Evolutionary conservation across 2,797 vertebrate species (phyloP).

Genomic region (Oryzias dopingdopingensis): DNA sequence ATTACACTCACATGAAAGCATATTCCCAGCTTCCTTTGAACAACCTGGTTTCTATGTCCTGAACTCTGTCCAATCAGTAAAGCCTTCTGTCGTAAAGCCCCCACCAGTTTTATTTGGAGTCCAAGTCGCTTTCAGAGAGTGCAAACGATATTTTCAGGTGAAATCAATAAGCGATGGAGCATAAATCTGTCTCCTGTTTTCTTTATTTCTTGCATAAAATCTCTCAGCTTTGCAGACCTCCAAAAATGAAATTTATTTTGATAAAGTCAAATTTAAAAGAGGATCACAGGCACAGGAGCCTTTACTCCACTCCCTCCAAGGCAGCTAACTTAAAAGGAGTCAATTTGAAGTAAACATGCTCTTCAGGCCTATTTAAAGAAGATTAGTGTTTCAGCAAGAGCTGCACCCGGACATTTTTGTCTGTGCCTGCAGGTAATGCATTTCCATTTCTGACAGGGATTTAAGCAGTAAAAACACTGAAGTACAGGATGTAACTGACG

Average conservation of each 20-base stretch:
- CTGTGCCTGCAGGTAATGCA: constrained; percentile 11
- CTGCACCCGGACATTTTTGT: constrained; percentile 36
- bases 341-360: constrained; percentile 4
- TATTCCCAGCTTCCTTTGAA: constrained; percentile 31
- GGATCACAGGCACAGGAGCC: too few species aligned
- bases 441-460: constrained; percentile 12
- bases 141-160: too few species aligned
- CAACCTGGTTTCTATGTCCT: constrained; percentile 23
- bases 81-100: constrained; percentile 25
- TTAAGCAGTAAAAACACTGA: neutral
- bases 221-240: too few species aligned
- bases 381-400: constrained; percentile 23
- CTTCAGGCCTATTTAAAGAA: constrained; percentile 6
- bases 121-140: too few species aligned
- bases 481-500: too few species aligned
- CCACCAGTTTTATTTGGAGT: constrained; percentile 17
- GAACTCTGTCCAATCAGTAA: constrained; percentile 41
- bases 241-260: too few species aligned
- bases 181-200: too few species aligned
- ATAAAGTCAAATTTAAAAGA: too few species aligned
- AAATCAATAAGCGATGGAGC: too few species aligned
- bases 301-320: too few species aligned
- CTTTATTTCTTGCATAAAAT: too few species aligned
- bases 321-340: too few species aligned
- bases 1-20: constrained; percentile 46